Percentiles rank a stretch among this genome's conserved stretches.
Evolutionary conservation across 2,888 invertebrate species (phyloP).

Genomic region (Steinernema carpocapsae): DNA sequence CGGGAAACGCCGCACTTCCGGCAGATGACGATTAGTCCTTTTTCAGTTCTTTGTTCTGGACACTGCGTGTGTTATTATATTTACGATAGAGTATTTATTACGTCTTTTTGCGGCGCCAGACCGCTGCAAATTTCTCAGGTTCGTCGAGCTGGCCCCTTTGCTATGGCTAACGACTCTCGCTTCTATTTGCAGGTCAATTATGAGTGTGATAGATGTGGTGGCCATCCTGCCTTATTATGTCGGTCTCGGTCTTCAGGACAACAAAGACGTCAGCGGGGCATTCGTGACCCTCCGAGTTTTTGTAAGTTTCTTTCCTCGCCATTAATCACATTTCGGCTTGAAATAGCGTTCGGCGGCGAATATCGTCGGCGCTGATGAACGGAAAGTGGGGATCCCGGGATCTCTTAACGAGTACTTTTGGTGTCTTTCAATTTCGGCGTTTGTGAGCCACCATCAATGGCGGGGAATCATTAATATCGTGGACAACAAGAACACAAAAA

Average conservation of each 20-base stretch:
- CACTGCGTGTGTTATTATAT: slow-evolving; percentile 99
- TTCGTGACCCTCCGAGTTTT: slow-evolving; percentile 98
- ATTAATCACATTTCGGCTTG: slow-evolving; percentile 33
- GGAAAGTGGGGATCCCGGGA: background rate
- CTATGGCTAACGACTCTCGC: background rate
- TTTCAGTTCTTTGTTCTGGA: slow-evolving; percentile 84
- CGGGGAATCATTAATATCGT: slow-evolving; percentile 14
- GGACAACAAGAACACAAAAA: background rate
- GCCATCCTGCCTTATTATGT: slow-evolving; percentile 99
- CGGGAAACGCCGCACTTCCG: background rate
- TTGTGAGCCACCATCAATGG: background rate
- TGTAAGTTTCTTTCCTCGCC: slow-evolving; percentile 60
- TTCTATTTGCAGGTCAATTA: slow-evolving; percentile 79
- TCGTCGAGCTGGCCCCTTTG: slow-evolving; percentile 17
- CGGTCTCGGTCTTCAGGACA: slow-evolving; percentile 81
- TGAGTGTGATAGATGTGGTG: slow-evolving; percentile 99
- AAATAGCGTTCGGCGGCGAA: slow-evolving; percentile 31
- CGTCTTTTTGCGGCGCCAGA: slow-evolving; percentile 54
- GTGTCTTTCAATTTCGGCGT: slow-evolving; percentile 6
- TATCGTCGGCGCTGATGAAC: slow-evolving; percentile 15
- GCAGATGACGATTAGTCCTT: background rate
- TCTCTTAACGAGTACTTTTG: slow-evolving; percentile 28
- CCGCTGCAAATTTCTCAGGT: slow-evolving; percentile 65
- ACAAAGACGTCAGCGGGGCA: slow-evolving; percentile 82
- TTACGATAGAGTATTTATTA: slow-evolving; percentile 91